These are phyloP conservation scores for Danio jaintianensis DNA, from an alignment of 2,797 vertebrate species.

Conservation along the genomic window DNA sequence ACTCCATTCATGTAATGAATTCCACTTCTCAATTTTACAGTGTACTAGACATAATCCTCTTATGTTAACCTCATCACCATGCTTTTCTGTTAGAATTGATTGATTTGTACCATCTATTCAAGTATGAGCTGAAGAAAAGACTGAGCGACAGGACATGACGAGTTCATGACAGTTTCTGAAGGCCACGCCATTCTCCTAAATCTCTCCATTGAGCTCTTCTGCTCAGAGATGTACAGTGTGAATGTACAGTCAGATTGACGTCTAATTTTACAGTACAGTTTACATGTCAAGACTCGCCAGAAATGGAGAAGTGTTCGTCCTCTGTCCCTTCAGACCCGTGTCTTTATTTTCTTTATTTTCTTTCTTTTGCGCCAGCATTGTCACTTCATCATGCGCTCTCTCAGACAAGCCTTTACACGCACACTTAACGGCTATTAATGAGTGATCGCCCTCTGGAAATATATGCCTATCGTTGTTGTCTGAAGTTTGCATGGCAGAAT, in stretches of 20 bases:
- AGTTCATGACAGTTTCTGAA: background rate
- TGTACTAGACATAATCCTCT: too few species aligned
- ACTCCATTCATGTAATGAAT: too few species aligned
- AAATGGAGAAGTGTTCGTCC: slow-evolving; percentile 4
- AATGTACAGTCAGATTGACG: background rate
- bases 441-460: slow-evolving; percentile 10
- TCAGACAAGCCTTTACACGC: slow-evolving; percentile 38
- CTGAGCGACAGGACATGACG: too few species aligned
- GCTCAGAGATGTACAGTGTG: too few species aligned
- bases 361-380: slow-evolving; percentile 1
- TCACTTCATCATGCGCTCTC: background rate
- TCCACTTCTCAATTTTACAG: too few species aligned
- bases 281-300: too few species aligned
- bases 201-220: slow-evolving; percentile 7
- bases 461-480: slow-evolving; percentile 31
- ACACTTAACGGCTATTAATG: slow-evolving; percentile 10
- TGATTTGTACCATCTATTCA: background rate
- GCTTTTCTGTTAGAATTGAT: background rate
- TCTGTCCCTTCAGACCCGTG: slow-evolving; percentile 20
- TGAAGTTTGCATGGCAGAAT: slow-evolving; percentile 26
- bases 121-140: background rate
- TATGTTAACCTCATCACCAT: background rate
- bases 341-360: background rate
- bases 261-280: slow-evolving; percentile 14
- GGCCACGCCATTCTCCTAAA: background rate